Conservation (phyloP, 23 tunicate genomes). For the Botrylloides violaceus region DNA sequence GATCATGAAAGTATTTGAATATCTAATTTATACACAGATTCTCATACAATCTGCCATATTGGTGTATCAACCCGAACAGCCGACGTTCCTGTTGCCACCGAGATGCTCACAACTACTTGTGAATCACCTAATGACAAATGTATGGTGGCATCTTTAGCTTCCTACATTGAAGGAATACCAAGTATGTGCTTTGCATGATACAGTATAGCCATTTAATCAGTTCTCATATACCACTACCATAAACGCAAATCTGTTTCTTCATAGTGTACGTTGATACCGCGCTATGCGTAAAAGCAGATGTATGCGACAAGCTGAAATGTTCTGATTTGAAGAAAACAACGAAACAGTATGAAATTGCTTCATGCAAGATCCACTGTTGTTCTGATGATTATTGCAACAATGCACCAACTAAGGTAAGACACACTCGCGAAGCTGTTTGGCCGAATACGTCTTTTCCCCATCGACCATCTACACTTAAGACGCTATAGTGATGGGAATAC, state of each 20-base stretch:
- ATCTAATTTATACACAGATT: neutral
- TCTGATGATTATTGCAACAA: slow-evolving; percentile 29
- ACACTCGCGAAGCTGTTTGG: too few species aligned
- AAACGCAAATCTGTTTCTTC: too few species aligned
- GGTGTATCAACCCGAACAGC: slow-evolving; percentile 24
- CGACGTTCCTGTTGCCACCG: neutral
- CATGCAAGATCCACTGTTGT: slow-evolving; percentile 37
- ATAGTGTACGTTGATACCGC: slow-evolving; percentile 36
- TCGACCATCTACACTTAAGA: too few species aligned
- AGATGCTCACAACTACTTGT: slow-evolving; percentile 29
- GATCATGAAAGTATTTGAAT: neutral
- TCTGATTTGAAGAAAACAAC: neutral
- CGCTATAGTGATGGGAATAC: too few species aligned
- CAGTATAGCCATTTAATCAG: too few species aligned
- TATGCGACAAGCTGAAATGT: slow-evolving; percentile 24
- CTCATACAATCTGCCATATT: slow-evolving; percentile 16
- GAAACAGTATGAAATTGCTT: slow-evolving; percentile 11
- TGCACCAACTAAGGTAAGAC: slow-evolving; percentile 13
- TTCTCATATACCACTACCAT: too few species aligned
- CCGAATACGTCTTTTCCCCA: too few species aligned
- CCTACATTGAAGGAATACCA: slow-evolving; percentile 9
- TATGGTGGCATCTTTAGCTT: slow-evolving; percentile 20
- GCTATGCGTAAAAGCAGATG: slow-evolving; percentile 21
- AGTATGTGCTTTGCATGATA: too few species aligned
- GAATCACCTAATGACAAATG: slow-evolving; percentile 7